A percentile compares a stretch with the other conserved stretches of the same genome.
Evolutionary conservation across 2,888 invertebrate genomes (phyloP).

Genomic region (Creontiades dilutus): DNA sequence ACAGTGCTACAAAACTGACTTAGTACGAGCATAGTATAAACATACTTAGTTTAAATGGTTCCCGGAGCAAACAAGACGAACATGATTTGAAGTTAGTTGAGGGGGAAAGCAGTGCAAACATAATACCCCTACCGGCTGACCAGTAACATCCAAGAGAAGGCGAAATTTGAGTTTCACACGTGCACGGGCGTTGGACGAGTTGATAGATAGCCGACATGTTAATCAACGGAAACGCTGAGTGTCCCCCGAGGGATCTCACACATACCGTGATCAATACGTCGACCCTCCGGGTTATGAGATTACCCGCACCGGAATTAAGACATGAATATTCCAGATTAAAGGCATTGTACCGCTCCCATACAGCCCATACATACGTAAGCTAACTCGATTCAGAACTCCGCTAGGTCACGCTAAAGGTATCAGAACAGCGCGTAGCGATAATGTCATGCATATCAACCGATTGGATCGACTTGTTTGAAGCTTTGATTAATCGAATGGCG

Average conservation of each 20-base stretch:
- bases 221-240: constrained; percentile 9
- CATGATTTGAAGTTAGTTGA: no score
- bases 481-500: neutral
- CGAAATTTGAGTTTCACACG: neutral
- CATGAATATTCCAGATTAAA: constrained; percentile 3
- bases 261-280: constrained; percentile 17
- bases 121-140: no score
- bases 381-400: neutral
- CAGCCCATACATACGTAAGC: neutral
- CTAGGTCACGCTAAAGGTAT: neutral
- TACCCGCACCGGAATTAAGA: constrained; percentile 19
- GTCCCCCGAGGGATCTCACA: neutral
- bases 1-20: no score
- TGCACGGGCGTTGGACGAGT: neutral
- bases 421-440: neutral
- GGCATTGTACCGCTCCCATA: neutral
- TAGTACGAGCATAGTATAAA: no score
- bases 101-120: no score
- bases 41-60: no score
- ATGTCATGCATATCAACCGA: constrained; percentile 25
- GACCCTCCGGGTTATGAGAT: constrained; percentile 1
- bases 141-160: neutral
- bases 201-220: constrained; percentile 17
- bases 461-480: neutral
- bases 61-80: no score